Evolutionary conservation across 1,140 invertebrate species (phyloP).

Genomic region (Bombus picipes): DNA sequence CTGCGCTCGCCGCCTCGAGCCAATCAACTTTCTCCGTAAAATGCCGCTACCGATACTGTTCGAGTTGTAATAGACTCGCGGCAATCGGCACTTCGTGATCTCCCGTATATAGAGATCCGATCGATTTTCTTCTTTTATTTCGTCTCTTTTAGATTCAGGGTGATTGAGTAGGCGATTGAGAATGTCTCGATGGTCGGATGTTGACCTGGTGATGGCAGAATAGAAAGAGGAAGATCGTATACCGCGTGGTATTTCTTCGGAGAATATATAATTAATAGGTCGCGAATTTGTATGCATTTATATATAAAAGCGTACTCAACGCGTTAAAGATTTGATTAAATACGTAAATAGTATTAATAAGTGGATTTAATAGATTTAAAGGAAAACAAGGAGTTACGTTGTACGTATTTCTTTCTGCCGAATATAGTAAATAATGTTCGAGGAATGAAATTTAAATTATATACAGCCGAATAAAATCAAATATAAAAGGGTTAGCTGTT

Average conservation of each 20-base stretch:
- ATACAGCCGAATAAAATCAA: not conserved
- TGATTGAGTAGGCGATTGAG: not conserved
- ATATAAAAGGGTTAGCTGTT: not conserved
- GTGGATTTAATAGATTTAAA: no score
- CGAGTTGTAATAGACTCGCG: slow-evolving; percentile 15
- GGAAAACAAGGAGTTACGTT: not conserved
- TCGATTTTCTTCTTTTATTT: slow-evolving; percentile 5
- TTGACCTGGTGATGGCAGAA: not conserved
- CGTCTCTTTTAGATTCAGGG: not conserved
- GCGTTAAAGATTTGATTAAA: no score
- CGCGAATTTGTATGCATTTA: no score
- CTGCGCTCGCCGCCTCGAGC: not conserved
- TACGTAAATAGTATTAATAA: no score
- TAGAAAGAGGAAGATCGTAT: not conserved
- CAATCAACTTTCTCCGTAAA: slow-evolving; percentile 40
- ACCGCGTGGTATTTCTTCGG: not conserved
- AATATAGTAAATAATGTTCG: not conserved
- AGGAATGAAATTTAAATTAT: not conserved
- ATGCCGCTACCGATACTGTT: slow-evolving; percentile 1
- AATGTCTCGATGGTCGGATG: not conserved
- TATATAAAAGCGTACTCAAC: no score
- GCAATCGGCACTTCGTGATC: not conserved
- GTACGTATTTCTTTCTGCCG: not conserved
- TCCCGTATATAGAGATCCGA: slow-evolving; percentile 29
- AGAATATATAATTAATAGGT: no score